phyloP scores from a whole-genome alignment of 2,113 vertebrate genomes.

The Ginglymostoma cirratum region DNA sequence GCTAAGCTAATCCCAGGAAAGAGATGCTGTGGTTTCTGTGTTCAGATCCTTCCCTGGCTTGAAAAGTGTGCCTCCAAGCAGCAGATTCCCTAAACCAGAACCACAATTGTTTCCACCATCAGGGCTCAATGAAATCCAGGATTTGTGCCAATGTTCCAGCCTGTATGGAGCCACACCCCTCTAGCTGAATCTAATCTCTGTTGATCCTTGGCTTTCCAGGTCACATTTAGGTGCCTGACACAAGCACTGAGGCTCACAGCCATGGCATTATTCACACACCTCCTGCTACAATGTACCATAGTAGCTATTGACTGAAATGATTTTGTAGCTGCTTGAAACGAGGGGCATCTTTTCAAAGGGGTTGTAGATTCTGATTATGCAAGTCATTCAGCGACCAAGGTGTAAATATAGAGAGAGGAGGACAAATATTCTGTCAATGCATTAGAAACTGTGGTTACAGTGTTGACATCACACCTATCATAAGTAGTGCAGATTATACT shows the following conservation, averaged over 20 bases:
- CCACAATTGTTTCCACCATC: conserved; percentile 70
- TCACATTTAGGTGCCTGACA: conserved; percentile 75
- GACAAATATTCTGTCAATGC: neutral
- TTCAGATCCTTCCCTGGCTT: conserved; percentile 66
- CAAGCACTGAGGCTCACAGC: conserved; percentile 74
- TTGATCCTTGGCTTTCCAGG: conserved; percentile 78
- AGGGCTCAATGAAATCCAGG: conserved; percentile 76
- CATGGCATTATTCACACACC: conserved; percentile 66
- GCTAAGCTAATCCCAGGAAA: too few species aligned
- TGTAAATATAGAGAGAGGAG: neutral
- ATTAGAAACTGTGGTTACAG: neutral
- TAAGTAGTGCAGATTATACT: neutral
- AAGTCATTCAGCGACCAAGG: neutral
- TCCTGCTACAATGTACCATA: conserved; percentile 80
- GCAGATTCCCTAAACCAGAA: conserved; percentile 70
- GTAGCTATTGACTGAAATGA: conserved; percentile 85
- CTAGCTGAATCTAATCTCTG: conserved; percentile 78
- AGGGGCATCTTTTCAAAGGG: neutral
- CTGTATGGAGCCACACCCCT: conserved; percentile 69
- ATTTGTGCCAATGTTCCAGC: conserved; percentile 65
- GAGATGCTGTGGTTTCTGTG: conserved; percentile 45
- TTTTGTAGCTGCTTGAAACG: conserved; percentile 62
- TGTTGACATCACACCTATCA: too few species aligned
- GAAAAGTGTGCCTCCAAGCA: conserved; percentile 92
- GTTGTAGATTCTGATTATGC: neutral